Conservation (phyloP, 37 sponge, comb jelly and placozoan genomes). For the Agelas oroides region DNA sequence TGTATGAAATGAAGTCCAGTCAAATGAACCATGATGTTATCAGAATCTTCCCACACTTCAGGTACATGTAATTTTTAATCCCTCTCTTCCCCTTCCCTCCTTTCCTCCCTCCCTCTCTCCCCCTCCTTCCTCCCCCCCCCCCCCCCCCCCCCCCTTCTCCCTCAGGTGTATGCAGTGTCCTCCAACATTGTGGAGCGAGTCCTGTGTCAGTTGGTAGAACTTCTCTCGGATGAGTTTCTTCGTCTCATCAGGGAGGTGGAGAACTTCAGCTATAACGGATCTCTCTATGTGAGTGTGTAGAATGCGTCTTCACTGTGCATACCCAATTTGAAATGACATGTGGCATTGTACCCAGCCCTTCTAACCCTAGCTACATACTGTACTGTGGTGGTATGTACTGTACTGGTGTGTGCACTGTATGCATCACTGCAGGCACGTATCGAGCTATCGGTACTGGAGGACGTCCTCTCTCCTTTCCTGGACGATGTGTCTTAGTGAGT, state of each 20-base stretch:
- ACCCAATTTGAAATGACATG: too few species aligned
- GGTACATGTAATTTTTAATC: too few species aligned
- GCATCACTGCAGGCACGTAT: conserved; percentile 59
- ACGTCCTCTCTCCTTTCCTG: conserved; percentile 21
- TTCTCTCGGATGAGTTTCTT: conserved; percentile 55
- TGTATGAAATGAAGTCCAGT: too few species aligned
- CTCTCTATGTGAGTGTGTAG: conserved; percentile 61
- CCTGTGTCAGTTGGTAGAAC: conserved; percentile 47
- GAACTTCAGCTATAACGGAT: conserved; percentile 73
- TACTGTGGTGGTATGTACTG: too few species aligned
- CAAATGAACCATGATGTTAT: too few species aligned
- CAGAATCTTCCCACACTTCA: too few species aligned
- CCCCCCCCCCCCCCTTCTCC: background rate
- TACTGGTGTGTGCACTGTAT: too few species aligned
- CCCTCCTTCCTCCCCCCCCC: background rate
- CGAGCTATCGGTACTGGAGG: conserved; percentile 60
- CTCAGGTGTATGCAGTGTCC: conserved; percentile 69
- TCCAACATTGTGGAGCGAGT: conserved; percentile 61
- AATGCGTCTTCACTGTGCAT: too few species aligned
- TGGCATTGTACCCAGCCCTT: too few species aligned
- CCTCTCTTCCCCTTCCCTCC: background rate
- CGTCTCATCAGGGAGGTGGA: conserved; percentile 42
- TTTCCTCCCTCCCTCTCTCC: background rate
- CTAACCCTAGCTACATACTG: too few species aligned
- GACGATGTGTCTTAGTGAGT: conserved; percentile 45